Evolutionary conservation across 2,113 vertebrate genomes (phyloP), one percentile per base, ranked within the genome.

Genomic region (Stegastes partitus): DNA sequence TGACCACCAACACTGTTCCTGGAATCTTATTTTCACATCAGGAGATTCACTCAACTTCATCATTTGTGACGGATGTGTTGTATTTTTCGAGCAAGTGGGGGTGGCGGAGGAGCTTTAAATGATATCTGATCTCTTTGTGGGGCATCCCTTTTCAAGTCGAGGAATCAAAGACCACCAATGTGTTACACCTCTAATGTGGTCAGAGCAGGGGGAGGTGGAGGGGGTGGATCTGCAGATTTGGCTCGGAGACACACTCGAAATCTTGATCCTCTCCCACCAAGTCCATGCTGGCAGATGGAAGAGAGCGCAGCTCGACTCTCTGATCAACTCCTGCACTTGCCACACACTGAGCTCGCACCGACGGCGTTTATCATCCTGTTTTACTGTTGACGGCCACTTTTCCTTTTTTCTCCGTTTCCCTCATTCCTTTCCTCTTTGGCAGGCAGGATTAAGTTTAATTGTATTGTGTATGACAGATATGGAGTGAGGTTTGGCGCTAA

Each of bases 391-490:
- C 42, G 67, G 58, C 68, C 72, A 68, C 76, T 68, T 61, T 31
- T 55, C 63, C 42, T 65, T 61, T 51, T 76, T 28, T 14, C 66
- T 39, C 28, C 37, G 1, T 26, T 69, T 21, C 61, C 77, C 68
- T 70, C n/a, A 3, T 64, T 55, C 5, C 49, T 69, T 67, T 79
- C 53, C 68, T 80, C 73, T 74, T 74, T 86, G 85, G 81, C 89
- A 87, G 86, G 82, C 81, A 37, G 89, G 79, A 90, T 91, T 90
- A 83, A 57, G 67, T 92, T 91, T 91, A 90, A 92, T 90, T 90
- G 85, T 87, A 88, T 93, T 86, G 78, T 94, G 87, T 82, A 90
- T 89, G 92, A 90, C 88, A 86, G 86, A 85, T 85, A 87, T 77
- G 62, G 80, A 88, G 73, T 89, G 90, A 92, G 91, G 89, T 87